phyloP scores from a whole-genome alignment of 2,113 vertebrate species.

The Ctenodactylus gundi region DNA sequence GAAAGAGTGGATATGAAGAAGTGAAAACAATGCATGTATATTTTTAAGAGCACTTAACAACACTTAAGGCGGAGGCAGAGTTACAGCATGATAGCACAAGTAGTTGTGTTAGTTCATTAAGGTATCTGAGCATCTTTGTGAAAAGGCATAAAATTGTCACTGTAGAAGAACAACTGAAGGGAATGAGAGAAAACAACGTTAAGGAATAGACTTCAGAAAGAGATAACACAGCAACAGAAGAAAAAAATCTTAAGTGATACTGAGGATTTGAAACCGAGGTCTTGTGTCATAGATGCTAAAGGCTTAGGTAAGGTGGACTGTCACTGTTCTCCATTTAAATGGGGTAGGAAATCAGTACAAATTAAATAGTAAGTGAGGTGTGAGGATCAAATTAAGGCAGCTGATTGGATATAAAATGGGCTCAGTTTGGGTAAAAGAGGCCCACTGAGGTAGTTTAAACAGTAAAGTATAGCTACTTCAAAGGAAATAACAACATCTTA shows the following conservation, averaged over 20 bases:
- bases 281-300: neutral
- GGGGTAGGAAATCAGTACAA: neutral
- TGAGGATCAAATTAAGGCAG: neutral
- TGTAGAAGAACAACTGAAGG: neutral
- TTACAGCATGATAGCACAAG: neutral
- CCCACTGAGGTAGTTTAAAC: neutral
- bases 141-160: neutral
- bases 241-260: neutral
- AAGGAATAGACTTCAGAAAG: neutral
- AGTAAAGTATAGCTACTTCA: neutral
- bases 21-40: neutral
- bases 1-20: neutral
- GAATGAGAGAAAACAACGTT: neutral
- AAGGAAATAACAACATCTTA: neutral
- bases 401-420: neutral
- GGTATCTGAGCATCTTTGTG: neutral
- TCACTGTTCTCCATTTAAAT: neutral
- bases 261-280: neutral
- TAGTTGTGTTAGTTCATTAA: neutral
- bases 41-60: neutral
- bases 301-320: neutral
- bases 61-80: neutral
- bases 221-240: neutral
- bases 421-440: neutral
- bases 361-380: neutral